phyloP scores from a whole-genome alignment of 2,888 invertebrate genomes.

The Xylota segnis region DNA sequence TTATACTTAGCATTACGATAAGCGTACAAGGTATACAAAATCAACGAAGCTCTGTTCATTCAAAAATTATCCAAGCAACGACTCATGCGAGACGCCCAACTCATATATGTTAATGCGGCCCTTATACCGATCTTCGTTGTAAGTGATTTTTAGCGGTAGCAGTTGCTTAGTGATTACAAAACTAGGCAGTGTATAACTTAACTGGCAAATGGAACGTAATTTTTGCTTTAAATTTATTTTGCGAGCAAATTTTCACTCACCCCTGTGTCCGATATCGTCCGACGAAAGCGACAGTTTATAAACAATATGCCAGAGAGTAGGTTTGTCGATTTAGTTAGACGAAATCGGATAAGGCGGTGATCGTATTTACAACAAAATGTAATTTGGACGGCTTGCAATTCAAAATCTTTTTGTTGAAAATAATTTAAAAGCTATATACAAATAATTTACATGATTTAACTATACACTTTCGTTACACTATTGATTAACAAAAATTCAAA shows the following conservation, averaged over 20 bases:
- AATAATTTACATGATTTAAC: background rate
- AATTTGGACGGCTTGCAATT: conserved; percentile 23
- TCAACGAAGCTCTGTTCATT: no score
- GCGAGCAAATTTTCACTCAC: background rate
- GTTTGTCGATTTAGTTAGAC: no score
- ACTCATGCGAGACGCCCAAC: no score
- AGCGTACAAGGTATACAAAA: no score
- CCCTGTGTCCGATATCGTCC: background rate
- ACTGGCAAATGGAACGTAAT: conserved; percentile 24
- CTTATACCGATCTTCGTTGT: background rate
- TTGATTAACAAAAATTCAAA: conserved; percentile 5
- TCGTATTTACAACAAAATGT: background rate
- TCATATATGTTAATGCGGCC: no score
- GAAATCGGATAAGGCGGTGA: no score
- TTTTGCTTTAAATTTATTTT: background rate
- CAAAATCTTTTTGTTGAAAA: background rate
- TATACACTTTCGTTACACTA: conserved; percentile 9
- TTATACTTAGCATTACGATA: no score
- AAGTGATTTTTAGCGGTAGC: background rate
- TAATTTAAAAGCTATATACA: background rate
- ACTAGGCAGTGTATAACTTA: conserved; percentile 29
- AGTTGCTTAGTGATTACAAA: background rate
- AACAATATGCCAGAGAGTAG: no score
- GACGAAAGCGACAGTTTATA: background rate
- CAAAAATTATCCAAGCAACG: no score